Conservation (phyloP, 1,140 invertebrate species). For the Thalassaphorura encarpata region DNA sequence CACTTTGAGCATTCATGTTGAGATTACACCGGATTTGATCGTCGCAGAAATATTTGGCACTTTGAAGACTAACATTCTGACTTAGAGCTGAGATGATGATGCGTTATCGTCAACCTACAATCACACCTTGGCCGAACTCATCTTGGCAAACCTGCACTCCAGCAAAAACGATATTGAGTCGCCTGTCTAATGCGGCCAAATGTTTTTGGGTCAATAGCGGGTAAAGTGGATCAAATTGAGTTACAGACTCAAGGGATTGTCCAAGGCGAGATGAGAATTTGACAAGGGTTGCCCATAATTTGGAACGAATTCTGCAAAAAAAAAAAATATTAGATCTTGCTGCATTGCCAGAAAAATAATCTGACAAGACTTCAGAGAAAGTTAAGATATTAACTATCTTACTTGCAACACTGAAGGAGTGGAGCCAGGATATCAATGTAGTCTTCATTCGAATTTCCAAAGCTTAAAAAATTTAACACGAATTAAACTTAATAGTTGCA, state of each 20-base stretch:
- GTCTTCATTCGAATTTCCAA: slow-evolving; percentile 73
- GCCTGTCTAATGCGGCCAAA: slow-evolving; percentile 64
- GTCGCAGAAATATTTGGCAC: no score
- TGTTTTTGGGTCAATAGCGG: slow-evolving; percentile 62
- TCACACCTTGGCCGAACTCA: no score
- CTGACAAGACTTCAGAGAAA: not conserved
- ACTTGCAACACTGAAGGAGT: slow-evolving; percentile 83
- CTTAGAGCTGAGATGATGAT: no score
- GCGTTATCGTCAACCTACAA: no score
- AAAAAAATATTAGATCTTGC: slow-evolving; percentile 13
- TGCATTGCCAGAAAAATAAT: not conserved
- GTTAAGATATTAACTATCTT: slow-evolving; percentile 37
- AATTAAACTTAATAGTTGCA: not conserved
- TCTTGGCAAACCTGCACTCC: slow-evolving; percentile 64
- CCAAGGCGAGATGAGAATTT: slow-evolving; percentile 51
- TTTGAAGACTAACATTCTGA: no score
- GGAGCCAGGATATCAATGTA: slow-evolving; percentile 78
- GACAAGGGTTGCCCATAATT: slow-evolving; percentile 58
- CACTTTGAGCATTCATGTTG: no score
- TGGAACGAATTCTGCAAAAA: slow-evolving; percentile 52
- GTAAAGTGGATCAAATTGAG: slow-evolving; percentile 42
- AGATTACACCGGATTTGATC: no score
- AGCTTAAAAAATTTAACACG: slow-evolving; percentile 42
- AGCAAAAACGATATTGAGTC: slow-evolving; percentile 59
- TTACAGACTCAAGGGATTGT: slow-evolving; percentile 42